Base-by-base conservation (phyloP, 2,113 vertebrate genomes). In the Forbesichthys agassizii region DNA sequence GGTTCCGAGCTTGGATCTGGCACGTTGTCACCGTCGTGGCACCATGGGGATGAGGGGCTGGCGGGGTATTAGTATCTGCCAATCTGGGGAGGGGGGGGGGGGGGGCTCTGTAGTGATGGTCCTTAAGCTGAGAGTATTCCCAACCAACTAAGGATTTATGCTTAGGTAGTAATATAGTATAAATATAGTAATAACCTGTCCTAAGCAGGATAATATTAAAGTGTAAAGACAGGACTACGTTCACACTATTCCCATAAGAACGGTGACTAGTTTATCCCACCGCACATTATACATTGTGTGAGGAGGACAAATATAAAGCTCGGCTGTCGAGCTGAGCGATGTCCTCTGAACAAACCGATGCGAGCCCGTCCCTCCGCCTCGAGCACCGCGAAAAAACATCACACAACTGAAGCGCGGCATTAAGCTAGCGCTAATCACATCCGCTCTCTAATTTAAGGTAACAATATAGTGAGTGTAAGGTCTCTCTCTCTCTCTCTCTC, bases 11-110 rank as follows among this genome's bases (percentile, higher is more conserved):
- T 94, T 94, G 94, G 92, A 90, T 94, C 93, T 42, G 91, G 91
- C 94, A 95, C 94, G 93, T 94, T 93, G 94, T 96, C 94, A 95
- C 94, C 93, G 94, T 93, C 89, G 36, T 88, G 89, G 93, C 93
- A 95, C 94, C 86, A 83, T 92, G 36, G 93, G 94, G 92, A 94
- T 88, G 93, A 92, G 93, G 93, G 92, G 95, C 94, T 92, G 90
- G 92, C 93, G 90, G 79, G 86, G 95, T 93, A 95, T 95, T 96
- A 96, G 94, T 94, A 94, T 93, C 94, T 95, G 95, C 95, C 95
- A 96, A 92, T 96, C 95, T 95, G 88, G 87, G 53, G 81, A 68
- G 61, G 3, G 0, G 70, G 64, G 68, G 74, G 73, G 78, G 16
- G 16, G 16, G 16, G 16, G 16, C 62, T 91, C 92, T 80, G 86